Evolutionary conservation across 2,113 vertebrate genomes (phyloP), one percentile per base, ranked within the genome.

Genomic region (Mystacornis crossleyi): DNA sequence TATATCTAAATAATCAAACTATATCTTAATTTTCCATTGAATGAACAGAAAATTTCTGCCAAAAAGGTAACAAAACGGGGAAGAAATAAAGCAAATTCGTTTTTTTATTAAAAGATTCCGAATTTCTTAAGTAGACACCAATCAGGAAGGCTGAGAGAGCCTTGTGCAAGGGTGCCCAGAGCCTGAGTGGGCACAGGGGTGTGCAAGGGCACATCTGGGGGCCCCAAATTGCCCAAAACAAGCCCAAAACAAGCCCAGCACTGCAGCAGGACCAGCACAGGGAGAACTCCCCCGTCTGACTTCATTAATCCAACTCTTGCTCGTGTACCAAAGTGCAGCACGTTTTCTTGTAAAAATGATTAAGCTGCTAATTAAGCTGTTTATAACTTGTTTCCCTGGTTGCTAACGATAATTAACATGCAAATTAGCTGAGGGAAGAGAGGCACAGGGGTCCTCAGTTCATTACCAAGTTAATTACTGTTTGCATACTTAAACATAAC

Each of bases 381-480:
- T 98, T 98, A 98, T 98, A 98, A 98, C 97, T 97, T 97, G 98
- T 98, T 98, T 98, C 98, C 97, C 98, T 90, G 94, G 98, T 98
- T 79, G 98, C 98, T 98, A 98, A 98, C 99, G 98, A 99, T 99
- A 99, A 99, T 99, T 99, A 99, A 99, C 98, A 99, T 99, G 99
- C 98, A 99, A 99, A 99, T 99, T 97, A 99, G 99, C 98, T 98
- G 86, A 88, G 98, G 98, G 99, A 98, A 97, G 98, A 98, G 97
- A 98, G 98, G 97, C 98, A 95, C 97, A 95, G 97, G 91, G 97
- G 97, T 98, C 98, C 98, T 98, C 95, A 96, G 98, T 98, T 99
- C 98, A 99, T 99, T 98, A 98, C 97, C 97, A 98, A 97, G 97
- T 99, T 99, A 99, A 99, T 99, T 99, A 99, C 98, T 99, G 98